phyloP scores from a whole-genome alignment of 2,888 invertebrate genomes.

The Nasonia oneida region DNA sequence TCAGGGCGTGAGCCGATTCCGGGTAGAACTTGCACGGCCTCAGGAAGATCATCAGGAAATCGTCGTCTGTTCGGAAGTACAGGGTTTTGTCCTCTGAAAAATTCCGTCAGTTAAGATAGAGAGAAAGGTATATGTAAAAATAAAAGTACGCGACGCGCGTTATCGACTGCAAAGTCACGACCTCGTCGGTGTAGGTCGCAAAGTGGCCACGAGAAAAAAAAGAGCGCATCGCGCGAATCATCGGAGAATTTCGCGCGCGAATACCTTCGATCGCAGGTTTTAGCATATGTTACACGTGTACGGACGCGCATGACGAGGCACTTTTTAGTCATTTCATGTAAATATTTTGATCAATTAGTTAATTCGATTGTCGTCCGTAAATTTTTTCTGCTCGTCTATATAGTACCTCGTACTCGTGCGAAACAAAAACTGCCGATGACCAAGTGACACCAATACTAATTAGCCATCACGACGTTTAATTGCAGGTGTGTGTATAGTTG shows the following conservation, averaged over 20 bases:
- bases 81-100: conserved; percentile 83
- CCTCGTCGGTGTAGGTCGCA: neutral
- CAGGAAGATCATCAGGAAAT: conserved; percentile 88
- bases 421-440: neutral
- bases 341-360: too few relatives aligned
- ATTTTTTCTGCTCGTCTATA: neutral
- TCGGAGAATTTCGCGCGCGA: neutral
- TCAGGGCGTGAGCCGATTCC: conserved; percentile 89
- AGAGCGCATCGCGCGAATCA: neutral
- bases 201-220: neutral
- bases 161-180: conserved; percentile 34
- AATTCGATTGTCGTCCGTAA: neutral
- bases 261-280: neutral
- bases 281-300: neutral
- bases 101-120: neutral
- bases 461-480: neutral
- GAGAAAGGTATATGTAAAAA: neutral
- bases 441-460: conserved; percentile 5
- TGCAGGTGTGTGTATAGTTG: neutral
- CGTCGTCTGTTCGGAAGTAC: conserved; percentile 87
- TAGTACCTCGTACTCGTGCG: too few relatives aligned
- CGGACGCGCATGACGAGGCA: neutral
- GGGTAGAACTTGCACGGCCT: conserved; percentile 92
- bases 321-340: too few relatives aligned
- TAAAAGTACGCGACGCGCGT: neutral